Conservation (phyloP, 2,113 vertebrate genomes). For the Pelecanus crispus region DNA sequence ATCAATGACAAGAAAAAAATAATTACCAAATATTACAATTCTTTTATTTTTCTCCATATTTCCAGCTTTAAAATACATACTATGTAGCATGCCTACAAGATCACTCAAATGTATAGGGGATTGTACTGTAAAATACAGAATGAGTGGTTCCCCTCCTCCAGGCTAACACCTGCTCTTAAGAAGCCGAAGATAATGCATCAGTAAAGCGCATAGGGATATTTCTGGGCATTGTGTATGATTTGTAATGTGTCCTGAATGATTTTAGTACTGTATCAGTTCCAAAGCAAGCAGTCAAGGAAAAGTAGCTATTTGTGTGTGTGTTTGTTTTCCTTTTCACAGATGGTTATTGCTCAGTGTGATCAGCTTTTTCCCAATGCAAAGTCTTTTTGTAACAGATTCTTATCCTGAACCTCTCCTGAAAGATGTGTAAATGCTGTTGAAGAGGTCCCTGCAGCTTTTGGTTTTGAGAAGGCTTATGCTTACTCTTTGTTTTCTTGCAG, state of each 20-base stretch:
- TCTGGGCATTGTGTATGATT: not conserved
- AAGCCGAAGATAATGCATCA: not conserved
- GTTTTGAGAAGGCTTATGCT: not conserved
- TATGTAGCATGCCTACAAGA: not conserved
- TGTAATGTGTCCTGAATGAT: not conserved
- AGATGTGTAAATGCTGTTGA: not conserved
- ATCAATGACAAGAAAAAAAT: not conserved
- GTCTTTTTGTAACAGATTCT: not conserved
- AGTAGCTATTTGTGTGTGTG: not conserved
- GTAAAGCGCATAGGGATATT: not conserved
- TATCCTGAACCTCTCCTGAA: not conserved
- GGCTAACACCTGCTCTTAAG: not conserved
- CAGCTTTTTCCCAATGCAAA: not conserved
- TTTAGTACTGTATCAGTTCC: not conserved
- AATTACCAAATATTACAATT: not conserved
- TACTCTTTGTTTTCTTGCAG: not conserved
- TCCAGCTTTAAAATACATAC: not conserved
- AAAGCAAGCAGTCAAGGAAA: not conserved
- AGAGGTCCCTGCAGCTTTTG: not conserved
- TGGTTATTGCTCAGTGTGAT: not conserved
- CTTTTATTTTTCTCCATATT: not conserved
- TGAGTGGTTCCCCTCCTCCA: not conserved
- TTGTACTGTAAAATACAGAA: not conserved
- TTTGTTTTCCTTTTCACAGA: not conserved
- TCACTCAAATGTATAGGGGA: not conserved